Base-by-base conservation (phyloP, 1,140 invertebrate species). In the Medauroidea extradentata region DNA sequence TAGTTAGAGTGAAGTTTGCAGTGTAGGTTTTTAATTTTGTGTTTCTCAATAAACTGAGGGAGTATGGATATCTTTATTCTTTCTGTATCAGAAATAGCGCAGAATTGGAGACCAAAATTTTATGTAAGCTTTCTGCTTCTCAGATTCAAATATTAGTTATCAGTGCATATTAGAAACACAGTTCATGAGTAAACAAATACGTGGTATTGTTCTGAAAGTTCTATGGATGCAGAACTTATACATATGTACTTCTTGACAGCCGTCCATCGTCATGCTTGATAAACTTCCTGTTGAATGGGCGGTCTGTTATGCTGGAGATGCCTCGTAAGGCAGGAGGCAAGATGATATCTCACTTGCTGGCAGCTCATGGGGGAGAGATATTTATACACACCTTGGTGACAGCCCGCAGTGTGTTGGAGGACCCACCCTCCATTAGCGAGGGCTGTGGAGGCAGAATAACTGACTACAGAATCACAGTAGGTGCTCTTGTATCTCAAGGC, bases 231-330 rank as follows among this genome's bases (percentile, higher is more conserved):
- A 43, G 41, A 43, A 43, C 5, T 43, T n/a, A 43, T 43, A 9
- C 41, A 16, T 3, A 8, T 61, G 55, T 55, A 57, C 53, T 58
- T 59, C 59, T 57, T 63, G 60, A 29, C 57, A 85, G 83, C 65
- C 81, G 96, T 13, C 96, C 95, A 0, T 97, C 94, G 0, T 92
- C 94, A 0, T 98, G 96, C 76, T 78, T 99, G 23, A 97, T 96
- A 16, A 98, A 98, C 75, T 99, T 99, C 73, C 78, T 98, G 13
- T 79, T 98, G 0, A 94, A 93, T 69, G 95, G 95, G 23, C 81
- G 91, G 29, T 94, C 93, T 0, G 96, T 98, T 0, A 93, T 96
- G 82, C 74, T 99, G 19, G 96, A 99, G 78, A 93, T 97, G 84
- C 91, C 91, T 0, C 77, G 88, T 67, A 93, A 93, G 75, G 84